These are phyloP conservation scores for Drosophila sulfurigaster DNA, from an alignment of 1,140 invertebrate species.

Conservation along the genomic window DNA sequence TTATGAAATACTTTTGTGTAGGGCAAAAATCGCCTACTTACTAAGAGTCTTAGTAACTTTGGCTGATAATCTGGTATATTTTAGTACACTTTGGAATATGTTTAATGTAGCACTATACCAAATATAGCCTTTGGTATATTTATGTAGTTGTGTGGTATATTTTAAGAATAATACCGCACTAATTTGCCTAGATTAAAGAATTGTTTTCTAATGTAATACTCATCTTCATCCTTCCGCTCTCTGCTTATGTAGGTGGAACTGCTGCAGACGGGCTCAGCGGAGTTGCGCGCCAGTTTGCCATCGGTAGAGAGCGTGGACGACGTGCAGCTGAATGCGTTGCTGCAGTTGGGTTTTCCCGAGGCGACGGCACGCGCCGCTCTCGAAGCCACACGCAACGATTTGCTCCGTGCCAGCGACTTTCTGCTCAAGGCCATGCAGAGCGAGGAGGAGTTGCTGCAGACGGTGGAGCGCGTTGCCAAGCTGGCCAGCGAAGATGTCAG, in stretches of 20 bases:
- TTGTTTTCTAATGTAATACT: too few relatives aligned
- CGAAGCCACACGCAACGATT: conserved; percentile 86
- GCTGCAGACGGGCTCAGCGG: conserved; percentile 51
- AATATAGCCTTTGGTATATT: too few relatives aligned
- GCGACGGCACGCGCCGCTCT: conserved; percentile 86
- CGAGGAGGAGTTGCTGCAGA: conserved; percentile 61
- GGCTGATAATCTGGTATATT: too few relatives aligned
- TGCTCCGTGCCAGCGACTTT: conserved; percentile 87
- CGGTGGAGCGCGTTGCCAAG: conserved; percentile 43
- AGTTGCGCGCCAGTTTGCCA: conserved; percentile 45
- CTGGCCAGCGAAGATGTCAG: conserved; percentile 1
- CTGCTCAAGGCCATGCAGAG: conserved; percentile 79
- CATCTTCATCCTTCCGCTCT: too few relatives aligned
- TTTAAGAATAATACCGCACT: too few relatives aligned
- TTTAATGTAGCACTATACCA: too few relatives aligned
- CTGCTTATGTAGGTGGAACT: conserved; percentile 64
- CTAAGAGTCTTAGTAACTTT: too few relatives aligned
- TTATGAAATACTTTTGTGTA: too few relatives aligned
- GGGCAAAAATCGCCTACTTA: too few relatives aligned
- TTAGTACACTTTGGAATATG: too few relatives aligned
- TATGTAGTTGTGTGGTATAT: too few relatives aligned
- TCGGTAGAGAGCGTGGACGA: conserved; percentile 5
- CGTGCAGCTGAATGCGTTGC: conserved; percentile 84
- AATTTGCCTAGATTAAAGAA: too few relatives aligned
- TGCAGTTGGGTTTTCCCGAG: conserved; percentile 88